These are phyloP conservation scores for Lordiphosa fenestrarum DNA, from an alignment of 2,888 invertebrate genomes.

Conservation along the genomic window DNA sequence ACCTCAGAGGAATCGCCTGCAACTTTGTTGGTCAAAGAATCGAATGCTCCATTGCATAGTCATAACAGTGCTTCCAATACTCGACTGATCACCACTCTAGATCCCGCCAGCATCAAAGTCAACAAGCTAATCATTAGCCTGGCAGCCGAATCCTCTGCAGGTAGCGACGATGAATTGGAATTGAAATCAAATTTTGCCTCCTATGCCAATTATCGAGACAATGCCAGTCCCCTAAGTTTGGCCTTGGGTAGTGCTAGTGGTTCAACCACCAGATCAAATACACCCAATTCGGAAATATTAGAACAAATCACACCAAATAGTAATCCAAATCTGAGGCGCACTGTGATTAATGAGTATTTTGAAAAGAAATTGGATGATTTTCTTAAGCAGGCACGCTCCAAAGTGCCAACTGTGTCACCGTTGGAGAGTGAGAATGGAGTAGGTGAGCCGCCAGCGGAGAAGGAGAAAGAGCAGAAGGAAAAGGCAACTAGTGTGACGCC, in stretches of 20 bases:
- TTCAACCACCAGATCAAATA: constrained; percentile 65
- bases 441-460: constrained; percentile 1
- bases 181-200: constrained; percentile 28
- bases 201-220: constrained; percentile 58
- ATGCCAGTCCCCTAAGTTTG: constrained; percentile 74
- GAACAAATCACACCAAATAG: constrained; percentile 26
- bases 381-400: constrained; percentile 74
- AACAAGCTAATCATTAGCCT: constrained; percentile 73
- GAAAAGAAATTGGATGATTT: constrained; percentile 76
- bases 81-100: constrained; percentile 70
- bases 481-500: neutral
- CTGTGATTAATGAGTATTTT: constrained; percentile 68
- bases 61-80: constrained; percentile 28
- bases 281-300: constrained; percentile 51
- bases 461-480: constrained; percentile 2
- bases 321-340: constrained; percentile 51
- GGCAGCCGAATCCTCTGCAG: constrained; percentile 60
- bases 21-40: constrained; percentile 47
- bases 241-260: constrained; percentile 68
- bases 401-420: constrained; percentile 36
- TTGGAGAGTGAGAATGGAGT: no score
- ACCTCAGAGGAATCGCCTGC: constrained; percentile 31
- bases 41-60: constrained; percentile 28
- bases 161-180: constrained; percentile 67
- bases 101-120: constrained; percentile 66